Conservation (phyloP, 2,888 invertebrate species). For the Dasypogon diadema region DNA sequence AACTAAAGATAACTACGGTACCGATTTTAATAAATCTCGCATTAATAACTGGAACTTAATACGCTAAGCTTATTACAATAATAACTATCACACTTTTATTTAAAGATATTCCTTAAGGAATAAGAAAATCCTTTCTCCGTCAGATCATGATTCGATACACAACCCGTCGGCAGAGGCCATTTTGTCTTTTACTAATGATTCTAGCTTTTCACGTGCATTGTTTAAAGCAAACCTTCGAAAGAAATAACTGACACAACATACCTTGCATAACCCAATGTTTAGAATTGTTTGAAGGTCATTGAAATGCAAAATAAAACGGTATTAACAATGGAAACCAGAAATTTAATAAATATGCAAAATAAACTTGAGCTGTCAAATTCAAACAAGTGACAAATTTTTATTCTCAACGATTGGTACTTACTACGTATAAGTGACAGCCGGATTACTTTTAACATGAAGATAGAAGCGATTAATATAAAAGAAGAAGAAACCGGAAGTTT, state of each 20-base stretch:
- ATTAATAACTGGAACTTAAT: neutral
- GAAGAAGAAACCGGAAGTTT: too few relatives aligned
- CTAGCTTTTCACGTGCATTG: slow-evolving; percentile 12
- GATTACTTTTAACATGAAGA: too few relatives aligned
- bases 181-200: slow-evolving; percentile 43
- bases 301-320: neutral
- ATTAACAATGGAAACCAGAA: slow-evolving; percentile 3
- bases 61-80: neutral
- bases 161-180: slow-evolving; percentile 50
- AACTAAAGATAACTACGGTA: neutral
- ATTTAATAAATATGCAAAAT: slow-evolving; percentile 15
- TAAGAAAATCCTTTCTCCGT: neutral
- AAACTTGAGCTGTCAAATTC: slow-evolving; percentile 40
- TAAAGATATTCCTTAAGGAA: neutral
- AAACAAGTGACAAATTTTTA: slow-evolving; percentile 31
- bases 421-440: too few relatives aligned
- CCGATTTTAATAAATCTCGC: neutral
- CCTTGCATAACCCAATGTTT: neutral
- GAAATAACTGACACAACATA: slow-evolving; percentile 42
- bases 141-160: slow-evolving; percentile 33
- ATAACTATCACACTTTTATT: neutral
- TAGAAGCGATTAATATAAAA: too few relatives aligned
- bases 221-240: neutral
- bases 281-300: slow-evolving; percentile 7
- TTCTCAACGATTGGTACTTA: neutral